Evolutionary conservation across 2,888 invertebrate genomes (phyloP).

Genomic region (Cistogaster globosa): DNA sequence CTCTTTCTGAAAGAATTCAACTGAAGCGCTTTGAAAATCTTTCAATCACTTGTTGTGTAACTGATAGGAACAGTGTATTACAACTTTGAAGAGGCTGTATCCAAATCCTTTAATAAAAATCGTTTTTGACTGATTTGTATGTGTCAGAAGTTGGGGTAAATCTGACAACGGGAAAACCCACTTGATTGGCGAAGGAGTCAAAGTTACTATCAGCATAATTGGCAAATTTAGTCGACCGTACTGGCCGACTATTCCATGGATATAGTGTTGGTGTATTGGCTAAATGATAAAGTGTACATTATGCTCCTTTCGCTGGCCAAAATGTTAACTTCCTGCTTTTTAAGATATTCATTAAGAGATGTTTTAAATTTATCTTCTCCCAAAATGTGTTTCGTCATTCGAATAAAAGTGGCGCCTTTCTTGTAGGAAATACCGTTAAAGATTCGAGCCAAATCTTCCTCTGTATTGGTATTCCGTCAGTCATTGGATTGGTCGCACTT

Average conservation of each 20-base stretch:
- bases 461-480: conserved; percentile 84
- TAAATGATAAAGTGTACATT: conserved; percentile 53
- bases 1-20: conserved; percentile 75
- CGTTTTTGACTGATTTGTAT: conserved; percentile 77
- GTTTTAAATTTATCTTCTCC: conserved; percentile 84
- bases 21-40: conserved; percentile 75
- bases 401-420: conserved; percentile 87
- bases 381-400: conserved; percentile 88
- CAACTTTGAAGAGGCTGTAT: conserved; percentile 72
- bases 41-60: conserved; percentile 76
- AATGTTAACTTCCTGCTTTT: conserved; percentile 75
- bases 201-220: conserved; percentile 77
- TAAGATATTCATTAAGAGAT: conserved; percentile 85
- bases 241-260: too few species aligned
- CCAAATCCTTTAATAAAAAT: conserved; percentile 77
- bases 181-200: conserved; percentile 86
- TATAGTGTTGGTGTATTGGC: conserved; percentile 78
- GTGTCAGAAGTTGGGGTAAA: conserved; percentile 80
- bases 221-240: conserved; percentile 76
- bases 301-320: background rate
- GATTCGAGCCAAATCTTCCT: conserved; percentile 85
- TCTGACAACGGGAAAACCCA: conserved; percentile 87
- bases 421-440: conserved; percentile 88
- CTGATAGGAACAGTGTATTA: conserved; percentile 79
- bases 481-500: conserved; percentile 85